These are phyloP conservation scores for Brachyptera putata DNA, from an alignment of 2,888 invertebrate genomes.

Conservation along the genomic window DNA sequence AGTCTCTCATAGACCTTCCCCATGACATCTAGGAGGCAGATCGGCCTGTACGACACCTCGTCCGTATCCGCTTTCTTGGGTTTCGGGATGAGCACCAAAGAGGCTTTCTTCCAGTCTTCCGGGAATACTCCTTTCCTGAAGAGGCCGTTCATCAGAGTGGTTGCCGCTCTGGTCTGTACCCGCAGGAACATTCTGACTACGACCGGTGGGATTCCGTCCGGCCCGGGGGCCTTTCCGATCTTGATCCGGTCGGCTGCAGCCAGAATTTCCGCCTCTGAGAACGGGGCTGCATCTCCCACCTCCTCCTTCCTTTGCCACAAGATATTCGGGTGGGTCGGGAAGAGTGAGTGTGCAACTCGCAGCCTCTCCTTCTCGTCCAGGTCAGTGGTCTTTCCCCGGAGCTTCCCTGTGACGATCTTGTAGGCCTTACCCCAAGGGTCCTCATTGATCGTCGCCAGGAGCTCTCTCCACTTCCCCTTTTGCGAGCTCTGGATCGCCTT, in stretches of 20 bases:
- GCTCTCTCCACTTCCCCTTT: neutral
- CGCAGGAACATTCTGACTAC: neutral
- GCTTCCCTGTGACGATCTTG: neutral
- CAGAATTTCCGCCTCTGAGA: neutral
- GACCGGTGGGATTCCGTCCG: neutral
- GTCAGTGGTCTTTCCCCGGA: neutral
- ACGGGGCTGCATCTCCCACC: neutral
- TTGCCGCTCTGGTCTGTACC: neutral
- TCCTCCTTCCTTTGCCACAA: neutral
- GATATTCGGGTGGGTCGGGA: neutral
- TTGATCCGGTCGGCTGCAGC: too few relatives aligned
- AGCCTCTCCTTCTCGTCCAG: neutral
- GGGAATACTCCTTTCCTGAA: constrained; percentile 27
- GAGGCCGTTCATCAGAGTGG: neutral
- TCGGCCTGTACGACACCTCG: constrained; percentile 20
- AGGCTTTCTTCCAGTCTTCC: constrained; percentile 25
- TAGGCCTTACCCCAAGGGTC: neutral
- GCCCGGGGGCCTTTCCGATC: neutral
- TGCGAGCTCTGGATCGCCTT: neutral
- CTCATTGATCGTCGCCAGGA: neutral
- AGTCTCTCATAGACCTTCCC: constrained; percentile 28
- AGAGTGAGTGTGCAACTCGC: neutral
- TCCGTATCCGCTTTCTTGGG: constrained; percentile 10
- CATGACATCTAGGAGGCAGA: constrained; percentile 24
- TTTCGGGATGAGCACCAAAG: constrained; percentile 27